Percentiles rank a stretch among this genome's conserved stretches.
These are phyloP conservation scores for Chrysaora quinquecirrha DNA, from an alignment of 30 jellyfish, hydroid and myxozoan genomes.

Conservation along the genomic window DNA sequence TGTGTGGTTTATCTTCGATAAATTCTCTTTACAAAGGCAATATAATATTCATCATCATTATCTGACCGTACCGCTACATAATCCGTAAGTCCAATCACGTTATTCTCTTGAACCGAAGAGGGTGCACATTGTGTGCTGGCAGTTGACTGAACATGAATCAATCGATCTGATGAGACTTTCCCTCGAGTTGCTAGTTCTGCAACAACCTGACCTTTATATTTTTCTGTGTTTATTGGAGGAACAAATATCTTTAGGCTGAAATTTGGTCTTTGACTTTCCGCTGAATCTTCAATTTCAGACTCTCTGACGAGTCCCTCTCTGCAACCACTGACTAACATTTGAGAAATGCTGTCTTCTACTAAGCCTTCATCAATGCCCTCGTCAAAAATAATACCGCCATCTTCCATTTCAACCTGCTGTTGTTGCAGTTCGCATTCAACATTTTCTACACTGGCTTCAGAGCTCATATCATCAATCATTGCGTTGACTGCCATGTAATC, in stretches of 20 bases:
- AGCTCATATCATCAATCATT: conserved; percentile 24
- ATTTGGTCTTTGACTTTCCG: conserved; percentile 9
- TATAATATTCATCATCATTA: conserved; percentile 16
- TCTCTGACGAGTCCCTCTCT: too few species aligned
- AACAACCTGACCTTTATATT: conserved; percentile 24
- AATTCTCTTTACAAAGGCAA: conserved; percentile 4
- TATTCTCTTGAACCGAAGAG: background rate
- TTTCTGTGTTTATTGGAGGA: conserved; percentile 26
- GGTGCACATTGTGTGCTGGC: background rate
- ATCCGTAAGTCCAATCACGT: conserved; percentile 12
- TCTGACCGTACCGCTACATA: conserved; percentile 8
- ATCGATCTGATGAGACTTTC: conserved; percentile 10
- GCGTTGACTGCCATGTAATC: conserved; percentile 11
- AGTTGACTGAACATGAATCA: conserved; percentile 19
- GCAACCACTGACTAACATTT: conserved; percentile 7
- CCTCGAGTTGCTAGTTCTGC: conserved; percentile 16
- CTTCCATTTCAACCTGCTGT: conserved; percentile 2
- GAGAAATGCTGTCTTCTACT: conserved; percentile 17
- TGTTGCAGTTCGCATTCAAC: background rate
- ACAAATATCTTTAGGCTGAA: conserved; percentile 21
- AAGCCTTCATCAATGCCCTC: background rate
- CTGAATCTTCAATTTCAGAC: conserved; percentile 13
- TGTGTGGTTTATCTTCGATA: background rate
- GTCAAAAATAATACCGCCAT: conserved; percentile 8
- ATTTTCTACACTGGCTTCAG: conserved; percentile 10